Base-by-base conservation (phyloP, 2,888 invertebrate species). In the Blera fallax region DNA sequence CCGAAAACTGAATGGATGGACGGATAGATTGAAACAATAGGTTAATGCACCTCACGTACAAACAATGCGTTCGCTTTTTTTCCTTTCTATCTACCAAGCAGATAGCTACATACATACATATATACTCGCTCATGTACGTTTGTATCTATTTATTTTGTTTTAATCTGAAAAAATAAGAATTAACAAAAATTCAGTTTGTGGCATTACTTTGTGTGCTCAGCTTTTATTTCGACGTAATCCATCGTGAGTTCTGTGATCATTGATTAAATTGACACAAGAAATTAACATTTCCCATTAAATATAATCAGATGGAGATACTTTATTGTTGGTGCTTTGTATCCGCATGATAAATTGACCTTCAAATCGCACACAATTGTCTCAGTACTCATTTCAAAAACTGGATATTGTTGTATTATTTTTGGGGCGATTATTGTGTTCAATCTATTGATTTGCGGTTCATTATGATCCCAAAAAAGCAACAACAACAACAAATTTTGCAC, bases 31-130 rank as follows among this genome's bases (percentile, higher is more conserved):
- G 60, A 48, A 62, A 79, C 72, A 83, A 74, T 79, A 69, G 83
- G 83, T 84, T 79, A 79, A 72, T 79, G 79, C 79, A 84, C 83
- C 70, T 60, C 79, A 83, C 69, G 76, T 76, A 37, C 77, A 69
- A 69, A 69, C 77, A 77, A 77, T 67, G 77, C 77, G 69, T 65
- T 65, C 34, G n/a, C 34, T 21, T 45, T 37, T 45, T 1, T 37
- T 32, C 18, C 43, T 58, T 50, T 54, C 24, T 50, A 52, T 5
- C n/a, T 21, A 29, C 52, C 27, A 34, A 54, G 54, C 43, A 70
- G 29, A 69, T 54, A 40, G 45, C 34, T 50, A 32, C 0, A 24
- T n/a, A n/a, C n/a, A n/a, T n/a, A n/a, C n/a, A n/a, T n/a, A n/a
- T n/a, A n/a, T n/a, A n/a, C n/a, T n/a, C n/a, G n/a, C n/a, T n/a